Base-by-base conservation (phyloP, 2,797 vertebrate species). In the Malacoraja senta region DNA sequence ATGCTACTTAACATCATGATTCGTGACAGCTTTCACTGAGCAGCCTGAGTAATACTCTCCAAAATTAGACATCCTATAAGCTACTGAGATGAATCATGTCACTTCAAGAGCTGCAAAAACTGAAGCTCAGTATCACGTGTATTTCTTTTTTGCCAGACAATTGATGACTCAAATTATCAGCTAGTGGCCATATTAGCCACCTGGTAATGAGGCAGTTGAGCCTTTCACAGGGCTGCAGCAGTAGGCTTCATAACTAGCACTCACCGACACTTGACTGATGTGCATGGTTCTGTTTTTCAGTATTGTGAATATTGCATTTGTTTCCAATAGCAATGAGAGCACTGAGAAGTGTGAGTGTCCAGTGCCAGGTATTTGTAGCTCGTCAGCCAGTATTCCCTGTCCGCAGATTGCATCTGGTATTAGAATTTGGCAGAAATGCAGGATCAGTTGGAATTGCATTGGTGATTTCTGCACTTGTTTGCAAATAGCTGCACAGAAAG, bases 31-130 rank as follows among this genome's bases (percentile, higher is more conserved):
- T 88, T 68, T 88, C 84, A 88, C n/a, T 68, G 21, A 88, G 35
- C 61, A 68, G 63, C 61, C 65, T 88, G 84, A 88, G 63, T 88
- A 88, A 88, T 88, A 68, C 35, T 68, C 61, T 68, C 84, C 84
- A 88, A 88, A 88, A 88, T 88, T 88, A 88, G 84, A 88, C 63
- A 68, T 88, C n/a, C n/a, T 19, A 88, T 88, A 35, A 88, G 21
- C 84, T 35, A 88, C 84, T 63, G 63, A 68, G 17, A 88, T 88
- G 84, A 88, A 88, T 88, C 84, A 88, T 68, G n/a, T 88, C 84
- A 88, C 61, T 88, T 65, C 84, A 88, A 35, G 24, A 88, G n/a
- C n/a, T 65, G 61, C 32, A 35, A 19, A 32, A 68, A n/a, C 84
- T 88, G 61, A 68, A 68, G 63, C 15, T 88, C 84, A 88, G 84